phyloP scores from a whole-genome alignment of 2,797 vertebrate genomes.

The Coilia nasus region DNA sequence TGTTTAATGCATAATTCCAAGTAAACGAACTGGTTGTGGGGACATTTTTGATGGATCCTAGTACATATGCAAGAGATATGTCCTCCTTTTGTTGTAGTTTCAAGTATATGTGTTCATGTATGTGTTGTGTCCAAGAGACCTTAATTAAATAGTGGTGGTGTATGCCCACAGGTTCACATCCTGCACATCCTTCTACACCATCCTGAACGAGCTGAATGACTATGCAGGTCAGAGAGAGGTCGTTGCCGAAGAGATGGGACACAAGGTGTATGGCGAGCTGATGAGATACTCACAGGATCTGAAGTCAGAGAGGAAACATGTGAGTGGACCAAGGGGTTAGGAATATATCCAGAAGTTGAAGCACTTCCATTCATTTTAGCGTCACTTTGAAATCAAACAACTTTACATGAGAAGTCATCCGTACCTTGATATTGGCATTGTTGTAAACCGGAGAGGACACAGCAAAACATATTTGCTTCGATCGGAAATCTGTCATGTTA shows the following conservation, averaged over 20 bases:
- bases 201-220: constrained; percentile 96
- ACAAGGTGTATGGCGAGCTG: constrained; percentile 92
- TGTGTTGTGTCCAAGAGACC: not conserved
- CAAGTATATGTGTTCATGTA: not conserved
- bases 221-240: constrained; percentile 98
- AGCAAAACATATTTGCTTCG: too few species aligned
- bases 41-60: too few species aligned
- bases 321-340: too few species aligned
- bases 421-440: too few species aligned
- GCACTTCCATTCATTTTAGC: too few species aligned
- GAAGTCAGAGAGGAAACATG: constrained; percentile 94
- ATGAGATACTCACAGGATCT: constrained; percentile 95
- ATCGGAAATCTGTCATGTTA: too few species aligned
- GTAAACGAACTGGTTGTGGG: too few species aligned
- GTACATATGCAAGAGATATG: not conserved
- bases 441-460: too few species aligned
- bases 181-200: constrained; percentile 93
- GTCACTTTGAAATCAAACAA: too few species aligned
- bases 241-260: constrained; percentile 96
- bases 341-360: too few species aligned
- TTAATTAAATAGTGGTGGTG: not conserved
- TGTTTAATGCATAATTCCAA: not conserved
- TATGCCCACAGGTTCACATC: constrained; percentile 86
- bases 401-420: too few species aligned
- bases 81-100: not conserved